These are phyloP conservation scores for Sminthopsis crassicaudata DNA, from an alignment of 2,113 vertebrate genomes.

Conservation along the genomic window DNA sequence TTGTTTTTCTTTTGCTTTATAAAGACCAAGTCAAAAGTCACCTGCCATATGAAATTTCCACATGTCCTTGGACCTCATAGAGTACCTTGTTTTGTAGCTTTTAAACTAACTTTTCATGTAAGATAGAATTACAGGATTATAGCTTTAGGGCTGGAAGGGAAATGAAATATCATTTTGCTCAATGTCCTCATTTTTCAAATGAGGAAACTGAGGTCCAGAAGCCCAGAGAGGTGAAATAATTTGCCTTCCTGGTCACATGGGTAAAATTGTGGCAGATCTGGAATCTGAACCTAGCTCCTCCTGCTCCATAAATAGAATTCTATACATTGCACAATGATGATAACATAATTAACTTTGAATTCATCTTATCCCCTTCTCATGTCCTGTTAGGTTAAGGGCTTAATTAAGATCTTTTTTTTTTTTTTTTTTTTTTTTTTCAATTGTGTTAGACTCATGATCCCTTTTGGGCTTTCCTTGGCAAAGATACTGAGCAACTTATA, in stretches of 20 bases:
- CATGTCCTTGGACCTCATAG: neutral
- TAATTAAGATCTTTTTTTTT: neutral
- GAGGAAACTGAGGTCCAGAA: neutral
- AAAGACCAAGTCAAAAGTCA: neutral
- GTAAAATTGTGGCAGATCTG: no score
- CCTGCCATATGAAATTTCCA: neutral
- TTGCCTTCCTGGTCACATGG: no score
- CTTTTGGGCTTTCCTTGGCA: no score
- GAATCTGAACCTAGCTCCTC: neutral
- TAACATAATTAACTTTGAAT: no score
- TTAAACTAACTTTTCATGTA: neutral
- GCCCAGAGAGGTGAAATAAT: neutral
- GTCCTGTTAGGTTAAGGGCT: neutral
- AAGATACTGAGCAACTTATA: no score
- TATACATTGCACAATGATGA: no score
- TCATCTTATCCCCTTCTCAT: neutral
- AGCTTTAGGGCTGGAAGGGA: neutral
- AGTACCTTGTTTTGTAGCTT: neutral
- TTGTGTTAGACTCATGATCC: no score
- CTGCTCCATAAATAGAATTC: neutral
- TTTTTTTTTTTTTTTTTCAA: no score
- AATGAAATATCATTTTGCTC: neutral
- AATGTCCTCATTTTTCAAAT: neutral
- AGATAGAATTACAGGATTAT: neutral
- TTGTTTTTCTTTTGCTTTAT: neutral